A percentile compares a stretch with the other conserved stretches of the same genome.
These are phyloP conservation scores for Ciconia maguari DNA, from an alignment of 2,113 vertebrate species.

Conservation along the genomic window DNA sequence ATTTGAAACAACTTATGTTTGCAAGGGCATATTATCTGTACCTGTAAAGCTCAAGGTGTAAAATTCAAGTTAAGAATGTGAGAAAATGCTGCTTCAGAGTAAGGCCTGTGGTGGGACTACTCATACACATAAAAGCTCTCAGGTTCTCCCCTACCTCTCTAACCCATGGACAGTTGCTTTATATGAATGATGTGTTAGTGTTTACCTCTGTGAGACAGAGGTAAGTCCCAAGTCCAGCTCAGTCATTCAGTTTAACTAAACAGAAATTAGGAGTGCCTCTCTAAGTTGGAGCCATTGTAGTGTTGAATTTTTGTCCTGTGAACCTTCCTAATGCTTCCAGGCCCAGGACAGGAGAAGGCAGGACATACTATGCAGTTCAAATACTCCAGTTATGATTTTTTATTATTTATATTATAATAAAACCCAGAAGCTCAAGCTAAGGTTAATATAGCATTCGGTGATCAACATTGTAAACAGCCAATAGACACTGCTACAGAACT, in stretches of 20 bases:
- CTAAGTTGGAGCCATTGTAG: not conserved
- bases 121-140: not conserved
- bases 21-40: not conserved
- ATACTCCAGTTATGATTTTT: not conserved
- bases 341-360: not conserved
- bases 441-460: not conserved
- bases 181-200: not conserved
- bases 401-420: not conserved
- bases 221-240: not conserved
- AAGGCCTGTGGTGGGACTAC: not conserved
- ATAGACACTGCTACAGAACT: not conserved
- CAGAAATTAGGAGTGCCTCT: not conserved
- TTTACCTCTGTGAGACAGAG: not conserved
- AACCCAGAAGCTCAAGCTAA: not conserved
- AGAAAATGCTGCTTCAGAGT: not conserved
- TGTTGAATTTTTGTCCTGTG: not conserved
- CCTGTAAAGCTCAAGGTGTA: conserved; percentile 29
- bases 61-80: not conserved
- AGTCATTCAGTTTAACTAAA: not conserved
- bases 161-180: not conserved
- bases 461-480: not conserved
- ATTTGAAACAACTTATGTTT: conserved; percentile 58
- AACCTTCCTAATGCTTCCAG: not conserved
- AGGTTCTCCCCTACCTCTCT: not conserved
- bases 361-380: not conserved